Evolutionary conservation across 92 coral and sea anemone species (phyloP), one percentile per base, ranked within the genome.

Genomic region (Hydrozoanthus gracilis): DNA sequence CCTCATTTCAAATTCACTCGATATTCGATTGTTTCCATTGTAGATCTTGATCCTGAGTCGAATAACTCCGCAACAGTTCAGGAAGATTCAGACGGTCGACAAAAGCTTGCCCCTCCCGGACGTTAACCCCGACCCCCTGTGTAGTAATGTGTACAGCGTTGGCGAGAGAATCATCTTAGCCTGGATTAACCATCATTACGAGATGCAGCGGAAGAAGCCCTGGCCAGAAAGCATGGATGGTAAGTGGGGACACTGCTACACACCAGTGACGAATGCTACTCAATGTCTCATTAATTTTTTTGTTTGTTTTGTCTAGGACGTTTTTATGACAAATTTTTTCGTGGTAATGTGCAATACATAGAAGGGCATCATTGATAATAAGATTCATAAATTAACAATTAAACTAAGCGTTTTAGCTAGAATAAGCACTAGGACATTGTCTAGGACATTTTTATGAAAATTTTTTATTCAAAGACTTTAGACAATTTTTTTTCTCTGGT

Each of bases 161-260:
- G 99, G 99, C 6, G 99, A 97, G 83, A 91, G 99, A 77, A 94
- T 97, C 62, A 67, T 97, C 56, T 75, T 97, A 58, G 89, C 95
- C 44, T 97, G 99, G 99, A 87, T 95, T 62, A 97, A 97, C 87
- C 94, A 97, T 87, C 99, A 97, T 73, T 97, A 95, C 50, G 94
- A 93, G 61, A 67, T 92, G 46, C 99, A 97, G 77, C 90, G 98
- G 52, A 93, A 79, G 77, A 87, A 83, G 51, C 86, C 84, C 44
- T 97, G 99, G 99, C 93, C 92, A 16, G 92, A 84, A n/a, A 93
- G 92, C 45, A 90, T 95, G 82, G 98, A 94, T 62, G 98, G 95
- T 93, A 82, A 88, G 90, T 65, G 5, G 4, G 4, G 4, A n/a
- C 5, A 51, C 39, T 67, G 1, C 45, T 45, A 27, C 5, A 47